phyloP scores from a whole-genome alignment of 2,113 vertebrate species.

The Salvator merianae region DNA sequence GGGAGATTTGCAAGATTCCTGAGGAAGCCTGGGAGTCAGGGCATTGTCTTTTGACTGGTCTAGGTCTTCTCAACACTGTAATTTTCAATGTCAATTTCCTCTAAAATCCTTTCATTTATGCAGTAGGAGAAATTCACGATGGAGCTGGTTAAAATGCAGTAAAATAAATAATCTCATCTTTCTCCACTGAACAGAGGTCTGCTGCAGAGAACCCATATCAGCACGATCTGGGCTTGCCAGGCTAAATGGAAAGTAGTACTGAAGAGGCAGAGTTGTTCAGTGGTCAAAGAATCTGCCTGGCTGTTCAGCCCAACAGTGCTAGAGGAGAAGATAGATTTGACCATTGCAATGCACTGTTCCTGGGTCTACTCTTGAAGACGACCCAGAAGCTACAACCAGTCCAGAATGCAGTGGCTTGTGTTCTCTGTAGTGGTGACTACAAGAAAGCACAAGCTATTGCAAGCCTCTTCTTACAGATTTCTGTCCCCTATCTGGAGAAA shows the following conservation, averaged over 20 bases:
- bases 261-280: background rate
- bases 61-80: constrained; percentile 31
- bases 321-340: background rate
- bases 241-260: background rate
- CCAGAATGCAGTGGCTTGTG: no score
- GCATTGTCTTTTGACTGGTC: constrained; percentile 39
- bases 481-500: no score
- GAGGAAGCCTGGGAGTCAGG: constrained; percentile 35
- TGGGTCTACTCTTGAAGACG: no score
- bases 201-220: background rate
- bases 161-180: background rate
- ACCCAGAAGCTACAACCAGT: no score
- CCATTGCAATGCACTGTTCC: no score
- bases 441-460: no score
- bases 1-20: constrained; percentile 32
- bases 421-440: no score
- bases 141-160: background rate
- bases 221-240: background rate
- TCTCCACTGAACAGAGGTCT: background rate
- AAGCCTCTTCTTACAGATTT: no score
- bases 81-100: constrained; percentile 22
- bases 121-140: constrained; percentile 16
- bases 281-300: background rate
- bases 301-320: no score
- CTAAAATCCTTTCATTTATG: constrained; percentile 17